Conservation (phyloP, 2,888 invertebrate genomes). For the Spilosoma lubricipeda region DNA sequence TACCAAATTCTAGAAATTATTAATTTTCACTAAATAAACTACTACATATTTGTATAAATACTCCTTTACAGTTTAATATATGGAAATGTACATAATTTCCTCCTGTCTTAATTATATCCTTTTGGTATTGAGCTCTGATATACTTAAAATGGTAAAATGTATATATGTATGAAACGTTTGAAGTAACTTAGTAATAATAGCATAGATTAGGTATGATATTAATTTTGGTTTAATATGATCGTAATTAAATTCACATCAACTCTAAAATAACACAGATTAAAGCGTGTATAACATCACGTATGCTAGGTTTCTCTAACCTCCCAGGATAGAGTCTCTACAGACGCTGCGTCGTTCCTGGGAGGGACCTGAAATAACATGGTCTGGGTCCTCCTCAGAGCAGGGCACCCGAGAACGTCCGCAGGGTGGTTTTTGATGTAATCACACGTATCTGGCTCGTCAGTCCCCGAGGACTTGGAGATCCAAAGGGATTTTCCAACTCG, state of each 20-base stretch:
- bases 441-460: too few relatives aligned
- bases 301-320: too few relatives aligned
- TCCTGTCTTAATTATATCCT: slow-evolving; percentile 31
- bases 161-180: slow-evolving; percentile 5
- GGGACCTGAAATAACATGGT: too few relatives aligned
- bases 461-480: too few relatives aligned
- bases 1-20: too few relatives aligned
- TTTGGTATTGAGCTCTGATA: slow-evolving; percentile 13
- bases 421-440: too few relatives aligned
- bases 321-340: too few relatives aligned
- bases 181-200: background rate
- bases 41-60: background rate
- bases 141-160: slow-evolving; percentile 2
- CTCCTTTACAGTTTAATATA: slow-evolving; percentile 10
- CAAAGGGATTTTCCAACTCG: too few relatives aligned
- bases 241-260: slow-evolving; percentile 1
- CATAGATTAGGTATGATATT: too few relatives aligned
- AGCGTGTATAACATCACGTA: background rate
- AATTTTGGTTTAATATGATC: background rate
- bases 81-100: slow-evolving; percentile 36
- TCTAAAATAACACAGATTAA: background rate
- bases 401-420: too few relatives aligned
- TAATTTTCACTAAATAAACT: background rate
- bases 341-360: too few relatives aligned
- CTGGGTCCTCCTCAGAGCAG: too few relatives aligned